Evolutionary conservation across 2,113 vertebrate genomes (phyloP), one percentile per base, ranked within the genome.

Genomic region (Carollia perspicillata): DNA sequence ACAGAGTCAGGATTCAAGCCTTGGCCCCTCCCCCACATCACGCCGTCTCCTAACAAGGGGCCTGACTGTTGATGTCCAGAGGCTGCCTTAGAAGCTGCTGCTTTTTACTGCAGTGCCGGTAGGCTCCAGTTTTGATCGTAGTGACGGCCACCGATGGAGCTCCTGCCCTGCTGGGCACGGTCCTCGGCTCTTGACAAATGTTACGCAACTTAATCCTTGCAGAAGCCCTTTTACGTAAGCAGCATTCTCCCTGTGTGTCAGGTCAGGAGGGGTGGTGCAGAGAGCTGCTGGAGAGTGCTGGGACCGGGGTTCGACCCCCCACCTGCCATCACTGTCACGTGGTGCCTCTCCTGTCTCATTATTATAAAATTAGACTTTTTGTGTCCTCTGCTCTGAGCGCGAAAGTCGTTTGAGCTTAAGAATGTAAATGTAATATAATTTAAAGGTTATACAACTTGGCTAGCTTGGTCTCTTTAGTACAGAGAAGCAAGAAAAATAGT

Each of bases 401-500:
- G 71, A 84, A 69, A 90, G 42, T 37, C 86, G 84, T 60, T 63
- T 85, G 63, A 93, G 23, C 40, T 58, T 68, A 84, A 47, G 42
- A 55, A 51, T 90, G 88, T 95, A 78, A 44, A 30, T 63, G 3
- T n/a, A 93, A 60, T 30, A 30, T 4, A 60, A 60, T 30, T 60
- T 60, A 60, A 60, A 90, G 71, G 2, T 53, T 51, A 18, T 6
- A 72, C 12, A 75, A 68, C 28, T 84, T 63, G 74, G 35, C 35
- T 90, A 72, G 10, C 69, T 96, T 80, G 58, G 20, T 96, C 7
- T 84, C 30, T 84, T 94, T 71, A 47, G 65, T 85, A 7, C 44
- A 81, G 81, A 47, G 42, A 72, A 47, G 35, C 66, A 78, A 85
- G 71, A 89, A 79, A 90, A 71, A 42, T 18, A 11, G 26, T 84